Evolutionary conservation across 2,797 vertebrate species (phyloP).

Genomic region (Nannoperca australis): DNA sequence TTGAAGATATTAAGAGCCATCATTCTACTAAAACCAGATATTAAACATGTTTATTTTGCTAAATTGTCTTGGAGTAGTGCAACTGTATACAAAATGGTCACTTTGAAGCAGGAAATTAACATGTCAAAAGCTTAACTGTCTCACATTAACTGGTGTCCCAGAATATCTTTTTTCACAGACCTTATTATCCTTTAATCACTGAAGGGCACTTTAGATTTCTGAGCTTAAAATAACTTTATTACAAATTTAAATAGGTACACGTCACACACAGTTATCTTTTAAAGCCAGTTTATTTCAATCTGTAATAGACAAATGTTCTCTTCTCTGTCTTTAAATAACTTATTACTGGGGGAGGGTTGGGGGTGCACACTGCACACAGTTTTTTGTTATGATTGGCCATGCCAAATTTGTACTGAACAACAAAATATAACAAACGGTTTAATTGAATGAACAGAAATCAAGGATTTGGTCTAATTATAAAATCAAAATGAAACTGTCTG

Average conservation of each 20-base stretch:
- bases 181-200: constrained; percentile 33
- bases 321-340: constrained; percentile 38
- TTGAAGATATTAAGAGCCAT: neutral
- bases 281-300: constrained; percentile 24
- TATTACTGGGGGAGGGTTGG: too few relatives aligned
- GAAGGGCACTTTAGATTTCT: constrained; percentile 18
- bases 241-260: constrained; percentile 17
- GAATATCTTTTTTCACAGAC: constrained; percentile 5
- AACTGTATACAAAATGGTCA: neutral
- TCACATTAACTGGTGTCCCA: constrained; percentile 3
- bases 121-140: constrained; percentile 7
- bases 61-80: neutral
- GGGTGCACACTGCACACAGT: neutral
- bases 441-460: neutral
- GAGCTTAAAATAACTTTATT: constrained; percentile 40
- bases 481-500: constrained; percentile 26
- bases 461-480: neutral
- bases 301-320: constrained; percentile 31
- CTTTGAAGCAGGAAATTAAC: constrained; percentile 40
- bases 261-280: constrained; percentile 24
- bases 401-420: neutral
- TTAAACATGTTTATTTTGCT: neutral
- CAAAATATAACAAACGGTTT: constrained; percentile 2
- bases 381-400: neutral
- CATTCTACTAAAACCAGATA: neutral